A percentile compares a stretch with the other conserved stretches of the same genome.
Conservation (phyloP, 2,888 invertebrate species). For the Cheilosia pagana region DNA sequence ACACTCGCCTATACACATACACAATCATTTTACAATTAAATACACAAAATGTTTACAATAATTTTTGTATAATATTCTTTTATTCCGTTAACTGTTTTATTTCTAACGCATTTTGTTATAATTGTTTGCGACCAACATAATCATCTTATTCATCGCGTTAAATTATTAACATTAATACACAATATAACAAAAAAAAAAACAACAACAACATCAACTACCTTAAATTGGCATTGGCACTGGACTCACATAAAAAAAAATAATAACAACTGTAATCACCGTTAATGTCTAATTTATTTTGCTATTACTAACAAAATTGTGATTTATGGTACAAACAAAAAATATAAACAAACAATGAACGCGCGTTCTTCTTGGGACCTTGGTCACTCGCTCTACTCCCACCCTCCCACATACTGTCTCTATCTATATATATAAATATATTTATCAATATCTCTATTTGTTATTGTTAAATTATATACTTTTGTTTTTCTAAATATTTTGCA, state of each 20-base stretch:
- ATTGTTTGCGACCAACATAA: slow-evolving; percentile 47
- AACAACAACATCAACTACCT: slow-evolving; percentile 45
- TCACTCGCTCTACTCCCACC: slow-evolving; percentile 59
- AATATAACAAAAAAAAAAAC: slow-evolving; percentile 18
- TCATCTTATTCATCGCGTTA: slow-evolving; percentile 57
- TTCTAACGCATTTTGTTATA: slow-evolving; percentile 38
- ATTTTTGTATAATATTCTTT: slow-evolving; percentile 22
- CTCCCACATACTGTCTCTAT: slow-evolving; percentile 50
- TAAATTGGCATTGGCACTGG: slow-evolving; percentile 75
- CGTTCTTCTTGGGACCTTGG: slow-evolving; percentile 68
- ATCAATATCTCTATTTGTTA: slow-evolving; percentile 62
- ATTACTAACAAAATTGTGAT: slow-evolving; percentile 69
- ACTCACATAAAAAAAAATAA: slow-evolving; percentile 45
- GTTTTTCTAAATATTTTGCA: slow-evolving; percentile 72
- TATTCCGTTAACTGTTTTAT: slow-evolving; percentile 42
- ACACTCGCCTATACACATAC: slow-evolving; percentile 62
- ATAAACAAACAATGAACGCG: slow-evolving; percentile 25
- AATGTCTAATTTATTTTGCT: slow-evolving; percentile 66
- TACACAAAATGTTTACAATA: slow-evolving; percentile 16
- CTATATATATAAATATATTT: slow-evolving; percentile 55
- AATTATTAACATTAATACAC: slow-evolving; percentile 32
- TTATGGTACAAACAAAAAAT: slow-evolving; percentile 32
- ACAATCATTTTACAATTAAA: slow-evolving; percentile 31
- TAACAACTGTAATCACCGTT: slow-evolving; percentile 41
- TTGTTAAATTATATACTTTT: slow-evolving; percentile 66